phyloP scores from a whole-genome alignment of 2,888 invertebrate genomes.

The Argynnis bischoffii region DNA sequence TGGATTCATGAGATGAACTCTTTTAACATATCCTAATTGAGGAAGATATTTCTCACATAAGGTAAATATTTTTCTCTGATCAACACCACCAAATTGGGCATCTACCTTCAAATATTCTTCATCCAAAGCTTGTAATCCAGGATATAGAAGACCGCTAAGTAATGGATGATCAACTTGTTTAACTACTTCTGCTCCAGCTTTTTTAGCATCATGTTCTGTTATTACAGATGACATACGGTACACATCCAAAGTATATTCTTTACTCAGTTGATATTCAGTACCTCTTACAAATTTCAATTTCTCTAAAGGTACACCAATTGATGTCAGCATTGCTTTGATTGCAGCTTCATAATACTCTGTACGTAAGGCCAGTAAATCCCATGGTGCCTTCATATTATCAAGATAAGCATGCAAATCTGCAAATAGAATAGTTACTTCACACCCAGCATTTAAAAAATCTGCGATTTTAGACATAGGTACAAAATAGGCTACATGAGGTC shows the following conservation, averaged over 20 bases:
- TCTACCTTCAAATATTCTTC: slow-evolving; percentile 99
- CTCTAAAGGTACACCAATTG: slow-evolving; percentile 96
- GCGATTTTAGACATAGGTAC: slow-evolving; percentile 99
- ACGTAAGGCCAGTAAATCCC: slow-evolving; percentile 95
- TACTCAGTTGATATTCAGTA: slow-evolving; percentile 95
- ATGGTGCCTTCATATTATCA: slow-evolving; percentile 99
- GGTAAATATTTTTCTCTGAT: slow-evolving; percentile 99
- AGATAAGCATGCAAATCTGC: slow-evolving; percentile 99
- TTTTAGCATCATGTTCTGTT: slow-evolving; percentile 98
- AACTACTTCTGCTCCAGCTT: slow-evolving; percentile 99
- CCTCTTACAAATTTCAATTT: slow-evolving; percentile 98
- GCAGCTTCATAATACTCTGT: slow-evolving; percentile 95
- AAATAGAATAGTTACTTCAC: slow-evolving; percentile 97
- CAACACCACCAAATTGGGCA: slow-evolving; percentile 99
- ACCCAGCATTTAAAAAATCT: slow-evolving; percentile 97
- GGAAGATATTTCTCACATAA: slow-evolving; percentile 98
- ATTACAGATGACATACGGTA: slow-evolving; percentile 95
- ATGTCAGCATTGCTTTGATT: slow-evolving; percentile 96
- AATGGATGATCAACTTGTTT: slow-evolving; percentile 98
- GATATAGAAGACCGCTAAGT: slow-evolving; percentile 97
- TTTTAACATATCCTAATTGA: slow-evolving; percentile 95
- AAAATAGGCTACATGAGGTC: slow-evolving; percentile 99
- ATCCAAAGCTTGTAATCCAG: slow-evolving; percentile 96
- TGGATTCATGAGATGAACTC: slow-evolving; percentile 99
- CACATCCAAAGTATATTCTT: slow-evolving; percentile 96